A percentile compares a stretch with the other conserved stretches of the same genome.
Evolutionary conservation across 2,888 invertebrate species (phyloP).

Genomic region (Tridacna crocea): DNA sequence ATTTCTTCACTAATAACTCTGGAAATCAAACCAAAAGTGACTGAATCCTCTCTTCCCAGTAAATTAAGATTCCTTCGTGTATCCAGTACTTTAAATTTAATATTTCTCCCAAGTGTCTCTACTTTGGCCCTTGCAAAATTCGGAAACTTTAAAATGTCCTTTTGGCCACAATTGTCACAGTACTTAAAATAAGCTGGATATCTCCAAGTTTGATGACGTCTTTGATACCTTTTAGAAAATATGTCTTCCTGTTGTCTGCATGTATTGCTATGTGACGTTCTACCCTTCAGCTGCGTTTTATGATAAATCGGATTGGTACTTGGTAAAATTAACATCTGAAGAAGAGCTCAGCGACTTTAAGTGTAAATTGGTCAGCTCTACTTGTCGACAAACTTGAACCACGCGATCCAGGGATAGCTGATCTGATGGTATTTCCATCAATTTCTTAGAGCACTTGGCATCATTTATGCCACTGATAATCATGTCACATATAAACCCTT

Average conservation of each 20-base stretch:
- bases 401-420: background rate
- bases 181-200: slow-evolving; percentile 6
- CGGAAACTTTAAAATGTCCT: slow-evolving; percentile 38
- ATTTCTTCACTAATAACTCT: slow-evolving; percentile 25
- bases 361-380: background rate
- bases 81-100: slow-evolving; percentile 26
- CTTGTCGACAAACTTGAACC: slow-evolving; percentile 2
- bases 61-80: slow-evolving; percentile 21
- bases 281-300: background rate
- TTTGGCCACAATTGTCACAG: slow-evolving; percentile 34
- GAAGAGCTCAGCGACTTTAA: background rate
- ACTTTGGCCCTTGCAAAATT: background rate
- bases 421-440: slow-evolving; percentile 3
- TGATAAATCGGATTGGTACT: background rate
- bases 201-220: background rate
- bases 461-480: background rate
- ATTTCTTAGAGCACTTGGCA: slow-evolving; percentile 9
- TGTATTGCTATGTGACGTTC: background rate
- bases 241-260: no score
- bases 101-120: background rate
- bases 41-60: slow-evolving; percentile 30
- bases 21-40: slow-evolving; percentile 30
- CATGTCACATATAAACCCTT: slow-evolving; percentile 8
- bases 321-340: no score
- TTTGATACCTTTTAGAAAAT: background rate